A percentile compares a stretch with the other conserved stretches of the same genome.
These are phyloP conservation scores for Notechis scutatus DNA, from an alignment of 2,113 vertebrate genomes.

Conservation along the genomic window DNA sequence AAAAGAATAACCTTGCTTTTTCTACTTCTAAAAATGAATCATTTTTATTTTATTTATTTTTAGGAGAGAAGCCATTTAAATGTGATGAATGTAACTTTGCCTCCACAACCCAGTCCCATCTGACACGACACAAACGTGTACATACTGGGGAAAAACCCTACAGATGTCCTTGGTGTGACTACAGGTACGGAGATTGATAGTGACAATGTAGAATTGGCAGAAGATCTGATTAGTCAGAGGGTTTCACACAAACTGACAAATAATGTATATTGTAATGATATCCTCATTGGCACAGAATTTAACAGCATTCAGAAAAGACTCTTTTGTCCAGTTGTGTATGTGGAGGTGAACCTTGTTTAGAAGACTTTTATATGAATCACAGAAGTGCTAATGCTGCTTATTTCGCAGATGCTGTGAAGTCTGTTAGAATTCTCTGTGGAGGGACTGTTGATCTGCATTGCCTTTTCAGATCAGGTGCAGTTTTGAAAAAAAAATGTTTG, in stretches of 20 bases:
- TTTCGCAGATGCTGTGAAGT: conserved; percentile 64
- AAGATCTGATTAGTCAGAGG: conserved; percentile 77
- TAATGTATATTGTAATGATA: conserved; percentile 72
- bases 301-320: conserved; percentile 73
- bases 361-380: conserved; percentile 56
- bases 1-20: conserved; percentile 32
- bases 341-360: not conserved
- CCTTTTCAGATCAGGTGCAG: conserved; percentile 57
- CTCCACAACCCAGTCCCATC: conserved; percentile 95
- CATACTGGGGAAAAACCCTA: conserved; percentile 99
- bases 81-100: conserved; percentile 96
- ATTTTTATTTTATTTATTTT: conserved; percentile 8
- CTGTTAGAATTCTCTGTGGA: conserved; percentile 61
- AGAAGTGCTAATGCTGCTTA: conserved; percentile 57
- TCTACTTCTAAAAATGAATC: conserved; percentile 23
- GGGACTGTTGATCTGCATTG: conserved; percentile 44
- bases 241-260: conserved; percentile 60
- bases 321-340: not conserved
- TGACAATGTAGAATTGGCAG: conserved; percentile 53
- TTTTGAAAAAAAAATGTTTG: conserved; percentile 56
- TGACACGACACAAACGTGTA: conserved; percentile 95
- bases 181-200: conserved; percentile 83
- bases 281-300: conserved; percentile 78
- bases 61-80: conserved; percentile 97
- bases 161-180: conserved; percentile 98